phyloP scores from a whole-genome alignment of 2,797 vertebrate species.

The Microtus obscurus region DNA sequence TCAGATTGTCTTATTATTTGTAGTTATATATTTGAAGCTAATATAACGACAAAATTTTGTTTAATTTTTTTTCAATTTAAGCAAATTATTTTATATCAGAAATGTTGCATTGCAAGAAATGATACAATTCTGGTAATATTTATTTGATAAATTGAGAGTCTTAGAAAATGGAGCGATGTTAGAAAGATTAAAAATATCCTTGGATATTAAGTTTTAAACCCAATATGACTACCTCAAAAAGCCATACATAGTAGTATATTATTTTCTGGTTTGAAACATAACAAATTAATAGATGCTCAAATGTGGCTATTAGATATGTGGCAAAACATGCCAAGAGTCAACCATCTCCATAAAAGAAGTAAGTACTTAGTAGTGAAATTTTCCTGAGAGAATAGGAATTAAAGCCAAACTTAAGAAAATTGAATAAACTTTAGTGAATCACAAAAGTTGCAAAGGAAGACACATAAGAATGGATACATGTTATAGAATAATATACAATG shows the following conservation, averaged over 20 bases:
- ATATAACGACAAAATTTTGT: background rate
- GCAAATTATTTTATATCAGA: background rate
- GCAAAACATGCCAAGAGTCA: background rate
- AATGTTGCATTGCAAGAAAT: background rate
- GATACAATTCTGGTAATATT: background rate
- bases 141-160: background rate
- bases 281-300: background rate
- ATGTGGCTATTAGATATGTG: no score
- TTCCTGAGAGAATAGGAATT: background rate
- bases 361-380: background rate
- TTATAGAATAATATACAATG: background rate
- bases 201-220: background rate
- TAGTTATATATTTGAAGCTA: background rate
- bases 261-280: background rate
- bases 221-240: background rate
- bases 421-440: background rate
- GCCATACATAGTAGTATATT: background rate
- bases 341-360: background rate
- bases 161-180: background rate
- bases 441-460: background rate
- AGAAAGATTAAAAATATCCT: background rate
- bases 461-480: background rate
- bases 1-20: background rate
- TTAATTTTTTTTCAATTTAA: background rate
- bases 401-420: background rate